Conservation (phyloP, 2,888 invertebrate genomes). For the Scrobipalpa costella region DNA sequence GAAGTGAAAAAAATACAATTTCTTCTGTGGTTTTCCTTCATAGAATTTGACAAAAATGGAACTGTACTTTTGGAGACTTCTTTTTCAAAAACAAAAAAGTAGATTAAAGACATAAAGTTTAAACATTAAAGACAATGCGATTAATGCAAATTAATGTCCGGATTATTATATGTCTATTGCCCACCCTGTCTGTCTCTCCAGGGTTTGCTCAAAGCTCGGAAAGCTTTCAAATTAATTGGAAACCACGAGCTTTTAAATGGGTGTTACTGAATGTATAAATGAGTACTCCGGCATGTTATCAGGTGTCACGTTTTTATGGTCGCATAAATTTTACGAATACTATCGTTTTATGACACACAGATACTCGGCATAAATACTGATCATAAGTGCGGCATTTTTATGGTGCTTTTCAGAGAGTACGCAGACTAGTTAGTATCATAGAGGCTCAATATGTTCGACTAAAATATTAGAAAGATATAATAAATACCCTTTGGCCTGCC, state of each 20-base stretch:
- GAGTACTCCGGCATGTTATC: background rate
- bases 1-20: background rate
- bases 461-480: too few relatives aligned
- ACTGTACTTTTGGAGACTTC: too few relatives aligned
- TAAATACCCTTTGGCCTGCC: too few relatives aligned
- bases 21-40: background rate
- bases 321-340: conserved; percentile 44
- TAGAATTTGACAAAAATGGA: background rate
- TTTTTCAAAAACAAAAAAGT: too few relatives aligned
- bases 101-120: too few relatives aligned
- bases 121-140: too few relatives aligned
- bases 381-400: background rate
- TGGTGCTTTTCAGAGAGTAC: background rate
- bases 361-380: conserved; percentile 28
- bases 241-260: background rate
- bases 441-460: too few relatives aligned
- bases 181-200: too few relatives aligned
- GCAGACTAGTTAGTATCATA: too few relatives aligned
- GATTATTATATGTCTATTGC: too few relatives aligned
- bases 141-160: too few relatives aligned
- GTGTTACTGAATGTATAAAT: background rate
- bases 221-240: conserved; percentile 20
- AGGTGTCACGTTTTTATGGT: conserved; percentile 37
- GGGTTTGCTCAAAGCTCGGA: too few relatives aligned
- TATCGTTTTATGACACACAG: conserved; percentile 44